Evolutionary conservation across 2,797 vertebrate species (phyloP).

Genomic region (Hypotaenidia philippensis): DNA sequence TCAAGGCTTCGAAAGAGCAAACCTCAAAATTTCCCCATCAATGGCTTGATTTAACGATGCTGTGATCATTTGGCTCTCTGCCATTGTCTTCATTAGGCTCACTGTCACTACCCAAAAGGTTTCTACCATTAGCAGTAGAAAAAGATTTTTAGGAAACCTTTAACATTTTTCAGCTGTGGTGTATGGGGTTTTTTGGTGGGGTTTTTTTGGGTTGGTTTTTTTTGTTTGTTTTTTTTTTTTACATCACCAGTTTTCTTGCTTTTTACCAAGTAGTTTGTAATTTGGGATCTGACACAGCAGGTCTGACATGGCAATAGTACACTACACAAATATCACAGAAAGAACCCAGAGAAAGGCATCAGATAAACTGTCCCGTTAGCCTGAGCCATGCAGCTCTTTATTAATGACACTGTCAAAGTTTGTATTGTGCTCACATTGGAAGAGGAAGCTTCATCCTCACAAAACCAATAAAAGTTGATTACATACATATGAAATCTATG

Average conservation of each 20-base stretch:
- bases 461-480: conserved; percentile 78
- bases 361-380: neutral
- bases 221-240: neutral
- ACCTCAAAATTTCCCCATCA: neutral
- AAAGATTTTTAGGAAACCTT: neutral
- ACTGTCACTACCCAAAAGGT: neutral
- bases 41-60: neutral
- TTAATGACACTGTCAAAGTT: conserved; percentile 60
- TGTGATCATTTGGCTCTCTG: neutral
- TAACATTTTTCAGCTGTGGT: neutral
- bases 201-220: too few species aligned
- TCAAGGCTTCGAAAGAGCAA: neutral
- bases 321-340: neutral
- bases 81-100: conserved; percentile 18
- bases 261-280: neutral
- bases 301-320: neutral
- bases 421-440: conserved; percentile 48
- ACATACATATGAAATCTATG: conserved; percentile 69
- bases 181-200: neutral
- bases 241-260: neutral
- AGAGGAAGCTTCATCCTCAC: conserved; percentile 46
- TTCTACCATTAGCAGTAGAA: neutral
- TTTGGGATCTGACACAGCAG: neutral
- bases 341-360: neutral
- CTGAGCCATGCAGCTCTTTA: conserved; percentile 37